These are phyloP conservation scores for Empidonax alnorum DNA, from an alignment of 2,113 vertebrate species.

Conservation along the genomic window DNA sequence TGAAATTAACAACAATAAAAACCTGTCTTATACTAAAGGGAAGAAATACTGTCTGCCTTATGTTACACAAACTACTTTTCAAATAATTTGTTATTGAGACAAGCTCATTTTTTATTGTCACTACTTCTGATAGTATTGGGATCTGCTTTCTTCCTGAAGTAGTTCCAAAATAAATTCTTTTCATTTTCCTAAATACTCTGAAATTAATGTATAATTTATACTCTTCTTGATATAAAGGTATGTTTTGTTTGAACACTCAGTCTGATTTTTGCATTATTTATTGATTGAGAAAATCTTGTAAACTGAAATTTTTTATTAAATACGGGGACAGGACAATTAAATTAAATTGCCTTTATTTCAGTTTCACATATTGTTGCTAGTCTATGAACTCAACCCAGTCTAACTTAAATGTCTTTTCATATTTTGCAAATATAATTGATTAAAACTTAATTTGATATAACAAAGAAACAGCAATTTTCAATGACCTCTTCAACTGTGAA, in stretches of 20 bases:
- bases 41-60: background rate
- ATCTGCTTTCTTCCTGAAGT: background rate
- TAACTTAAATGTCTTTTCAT: background rate
- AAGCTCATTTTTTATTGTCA: background rate
- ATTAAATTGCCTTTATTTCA: background rate
- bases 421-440: background rate
- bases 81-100: background rate
- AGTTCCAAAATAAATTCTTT: fast-evolving
- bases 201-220: background rate
- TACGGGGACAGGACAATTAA: background rate
- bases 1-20: background rate
- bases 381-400: background rate
- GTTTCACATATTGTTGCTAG: background rate
- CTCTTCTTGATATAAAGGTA: background rate
- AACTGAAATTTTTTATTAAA: background rate
- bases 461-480: background rate
- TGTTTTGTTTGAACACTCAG: background rate
- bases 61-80: background rate
- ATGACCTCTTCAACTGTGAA: background rate
- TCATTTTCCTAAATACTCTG: background rate
- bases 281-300: background rate
- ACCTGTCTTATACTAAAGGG: background rate
- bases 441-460: background rate
- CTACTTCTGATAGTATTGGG: background rate
- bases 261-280: background rate